phyloP scores from a whole-genome alignment of 2,113 vertebrate species.

The Oreocharis arfaki region DNA sequence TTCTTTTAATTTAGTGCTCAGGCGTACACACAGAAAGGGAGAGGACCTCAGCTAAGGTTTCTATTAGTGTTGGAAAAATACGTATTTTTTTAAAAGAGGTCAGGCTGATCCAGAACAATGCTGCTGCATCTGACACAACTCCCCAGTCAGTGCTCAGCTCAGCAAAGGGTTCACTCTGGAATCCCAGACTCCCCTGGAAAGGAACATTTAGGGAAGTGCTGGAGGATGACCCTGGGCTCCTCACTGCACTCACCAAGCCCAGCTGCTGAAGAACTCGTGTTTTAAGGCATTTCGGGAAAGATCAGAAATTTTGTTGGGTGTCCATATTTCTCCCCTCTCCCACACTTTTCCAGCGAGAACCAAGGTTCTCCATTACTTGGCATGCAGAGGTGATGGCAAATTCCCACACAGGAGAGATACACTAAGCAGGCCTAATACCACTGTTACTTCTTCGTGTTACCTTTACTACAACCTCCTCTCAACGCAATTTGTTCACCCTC shows the following conservation, averaged over 20 bases:
- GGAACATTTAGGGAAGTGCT: not conserved
- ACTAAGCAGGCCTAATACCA: not conserved
- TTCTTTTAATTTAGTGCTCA: conserved; percentile 16
- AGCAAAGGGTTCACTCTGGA: not conserved
- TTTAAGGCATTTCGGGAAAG: not conserved
- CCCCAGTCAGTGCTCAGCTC: not conserved
- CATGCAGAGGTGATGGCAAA: not conserved
- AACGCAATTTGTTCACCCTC: not conserved
- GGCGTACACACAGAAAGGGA: not conserved
- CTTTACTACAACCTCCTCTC: not conserved
- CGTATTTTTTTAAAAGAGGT: not conserved
- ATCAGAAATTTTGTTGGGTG: not conserved
- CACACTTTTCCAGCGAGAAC: not conserved
- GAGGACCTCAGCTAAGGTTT: conserved; percentile 19
- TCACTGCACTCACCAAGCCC: not conserved
- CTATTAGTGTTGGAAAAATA: conserved; percentile 24
- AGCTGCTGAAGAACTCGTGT: not conserved
- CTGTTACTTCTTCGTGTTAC: not conserved
- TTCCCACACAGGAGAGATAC: not conserved
- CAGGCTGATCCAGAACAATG: not conserved
- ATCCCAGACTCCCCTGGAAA: not conserved
- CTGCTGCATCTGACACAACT: not conserved
- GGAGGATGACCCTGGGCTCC: not conserved
- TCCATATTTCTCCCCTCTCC: not conserved
- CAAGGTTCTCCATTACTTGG: not conserved